Base-by-base conservation (phyloP, 2,113 vertebrate species). In the Columba livia region DNA sequence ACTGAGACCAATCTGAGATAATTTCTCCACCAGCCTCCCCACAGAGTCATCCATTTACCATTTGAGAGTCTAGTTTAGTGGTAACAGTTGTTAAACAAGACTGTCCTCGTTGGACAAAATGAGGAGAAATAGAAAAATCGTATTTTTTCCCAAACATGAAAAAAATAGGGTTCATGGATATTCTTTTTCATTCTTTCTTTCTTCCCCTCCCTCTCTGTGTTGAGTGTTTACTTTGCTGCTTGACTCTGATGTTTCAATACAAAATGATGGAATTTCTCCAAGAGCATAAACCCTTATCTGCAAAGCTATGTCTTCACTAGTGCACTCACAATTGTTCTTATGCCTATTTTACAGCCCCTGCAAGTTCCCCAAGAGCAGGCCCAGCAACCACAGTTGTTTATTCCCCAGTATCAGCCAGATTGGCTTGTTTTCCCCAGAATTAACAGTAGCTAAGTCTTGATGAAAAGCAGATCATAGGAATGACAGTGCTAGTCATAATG, bases 381-480 rank as follows among this genome's bases (percentile, higher is more conserved):
- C 61, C 54, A 73, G 74, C 53, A 73, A 47, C 54, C 4, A 1
- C 16, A 61, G 70, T 7, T 91, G 62, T 93, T 89, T 88, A 91
- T 17, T 85, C 40, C 58, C 81, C 15, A 4, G 11, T 47, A 93
- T 85, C 62, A 89, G 74, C 53, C n/a, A 31, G 38, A 79, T 70
- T 77, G 82, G 64, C 64, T 94, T 66, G 5, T 47, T 62, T 88
- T 48, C 62, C 36, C 42, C 70, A 77, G 82, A 60, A n/a, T 78
- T 93, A 67, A 89, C 81, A 92, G 93, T 29, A 88, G 87, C 80
- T 58, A 87, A 94, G 61, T 65, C 78, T 94, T 91, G 89, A 94
- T 58, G 66, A 91, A 89, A 95, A 95, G 81, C 93, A 97, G 93
- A 95, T 53, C 10, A 0, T 36, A 79, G 60, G 64, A 85, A 85